Evolutionary conservation across 23 tunicate genomes (phyloP).

Genomic region (Botrylloides violaceus): DNA sequence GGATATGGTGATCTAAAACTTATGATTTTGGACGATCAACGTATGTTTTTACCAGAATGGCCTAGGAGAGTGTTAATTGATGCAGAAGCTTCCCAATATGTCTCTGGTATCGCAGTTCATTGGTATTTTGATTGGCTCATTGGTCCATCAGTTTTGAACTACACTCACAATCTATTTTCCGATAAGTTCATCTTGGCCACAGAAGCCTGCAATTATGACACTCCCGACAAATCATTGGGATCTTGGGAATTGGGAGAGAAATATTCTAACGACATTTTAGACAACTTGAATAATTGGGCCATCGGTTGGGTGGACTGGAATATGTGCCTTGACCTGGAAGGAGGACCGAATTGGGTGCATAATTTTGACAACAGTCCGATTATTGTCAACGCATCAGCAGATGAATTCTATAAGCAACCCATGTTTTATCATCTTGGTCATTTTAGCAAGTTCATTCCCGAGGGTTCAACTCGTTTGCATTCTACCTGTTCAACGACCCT

Average conservation of each 20-base stretch:
- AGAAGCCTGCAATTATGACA: conserved; percentile 83
- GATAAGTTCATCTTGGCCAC: conserved; percentile 81
- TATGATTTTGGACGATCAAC: conserved; percentile 88
- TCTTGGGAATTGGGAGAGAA: conserved; percentile 79
- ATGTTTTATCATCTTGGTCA: conserved; percentile 96
- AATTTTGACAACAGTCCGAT: conserved; percentile 93
- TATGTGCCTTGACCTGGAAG: conserved; percentile 66
- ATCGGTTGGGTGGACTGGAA: conserved; percentile 99
- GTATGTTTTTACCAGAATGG: conserved; percentile 69
- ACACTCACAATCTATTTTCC: conserved; percentile 69
- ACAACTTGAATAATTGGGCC: conserved; percentile 77
- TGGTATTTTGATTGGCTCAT: conserved; percentile 93
- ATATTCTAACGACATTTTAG: conserved; percentile 78
- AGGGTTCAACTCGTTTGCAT: conserved; percentile 48
- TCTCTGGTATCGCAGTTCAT: conserved; percentile 91
- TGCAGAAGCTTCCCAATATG: conserved; percentile 60
- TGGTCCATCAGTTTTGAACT: conserved; percentile 44
- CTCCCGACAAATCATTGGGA: conserved; percentile 50
- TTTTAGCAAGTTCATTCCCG: conserved; percentile 81
- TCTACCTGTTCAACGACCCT: conserved; percentile 5
- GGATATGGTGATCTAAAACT: conserved; percentile 45
- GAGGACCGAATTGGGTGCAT: conserved; percentile 98
- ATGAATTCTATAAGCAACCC: conserved; percentile 95
- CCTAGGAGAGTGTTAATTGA: conserved; percentile 45
- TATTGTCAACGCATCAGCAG: conserved; percentile 72